Evolutionary conservation across 2,888 invertebrate genomes (phyloP).

Genomic region (Eristalis pertinax): DNA sequence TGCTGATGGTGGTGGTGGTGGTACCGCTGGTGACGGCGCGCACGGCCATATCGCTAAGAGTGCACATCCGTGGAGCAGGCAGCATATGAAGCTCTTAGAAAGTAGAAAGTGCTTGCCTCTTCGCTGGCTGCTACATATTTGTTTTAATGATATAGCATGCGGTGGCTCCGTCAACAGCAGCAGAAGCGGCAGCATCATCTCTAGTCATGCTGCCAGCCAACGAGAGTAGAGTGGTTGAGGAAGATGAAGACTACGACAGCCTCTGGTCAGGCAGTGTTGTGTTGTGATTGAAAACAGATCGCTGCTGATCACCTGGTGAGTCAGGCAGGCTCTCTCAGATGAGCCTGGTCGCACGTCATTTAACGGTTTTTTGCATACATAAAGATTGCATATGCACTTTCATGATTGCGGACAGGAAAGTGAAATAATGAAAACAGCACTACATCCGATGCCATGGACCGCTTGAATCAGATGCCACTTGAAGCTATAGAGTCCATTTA

Average conservation of each 20-base stretch:
- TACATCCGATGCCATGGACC: slow-evolving; percentile 41
- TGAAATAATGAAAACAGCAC: slow-evolving; percentile 60
- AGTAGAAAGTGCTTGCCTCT: slow-evolving; percentile 71
- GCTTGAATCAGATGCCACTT: slow-evolving; percentile 9
- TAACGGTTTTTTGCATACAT: slow-evolving; percentile 68
- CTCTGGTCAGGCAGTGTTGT: slow-evolving; percentile 69
- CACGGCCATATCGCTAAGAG: slow-evolving; percentile 43
- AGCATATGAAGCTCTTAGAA: slow-evolving; percentile 70
- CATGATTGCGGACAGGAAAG: slow-evolving; percentile 60
- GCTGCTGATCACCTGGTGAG: slow-evolving; percentile 70
- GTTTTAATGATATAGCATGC: slow-evolving; percentile 73
- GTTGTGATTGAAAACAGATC: slow-evolving; percentile 72
- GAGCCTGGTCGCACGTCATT: slow-evolving; percentile 69
- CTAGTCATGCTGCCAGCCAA: slow-evolving; percentile 15
- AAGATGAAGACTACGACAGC: slow-evolving; percentile 65
- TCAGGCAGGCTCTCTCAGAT: slow-evolving; percentile 43
- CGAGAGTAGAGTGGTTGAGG: slow-evolving; percentile 55
- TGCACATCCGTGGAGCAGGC: slow-evolving; percentile 63
- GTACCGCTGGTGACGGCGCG: slow-evolving; percentile 36
- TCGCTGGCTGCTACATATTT: slow-evolving; percentile 68
- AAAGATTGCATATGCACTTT: slow-evolving; percentile 65
- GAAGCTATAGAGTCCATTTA: slow-evolving; percentile 29
- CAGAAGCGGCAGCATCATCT: slow-evolving; percentile 47
- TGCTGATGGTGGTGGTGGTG: background rate
- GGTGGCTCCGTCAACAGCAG: slow-evolving; percentile 61